These are phyloP conservation scores for Hyaena hyaena DNA, from an alignment of 2,113 vertebrate species.

Conservation along the genomic window DNA sequence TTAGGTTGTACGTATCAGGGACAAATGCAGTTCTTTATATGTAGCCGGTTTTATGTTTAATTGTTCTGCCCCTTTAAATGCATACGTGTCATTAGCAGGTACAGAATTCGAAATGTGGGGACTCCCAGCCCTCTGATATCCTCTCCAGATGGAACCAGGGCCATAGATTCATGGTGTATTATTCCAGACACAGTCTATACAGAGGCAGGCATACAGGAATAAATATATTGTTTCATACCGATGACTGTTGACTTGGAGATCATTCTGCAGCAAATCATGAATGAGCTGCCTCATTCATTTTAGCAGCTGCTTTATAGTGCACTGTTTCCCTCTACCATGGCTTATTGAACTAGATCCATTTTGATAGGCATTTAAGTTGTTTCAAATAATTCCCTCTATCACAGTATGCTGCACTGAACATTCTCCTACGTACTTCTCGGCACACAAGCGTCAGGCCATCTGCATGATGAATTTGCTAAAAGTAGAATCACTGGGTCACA, in stretches of 20 bases:
- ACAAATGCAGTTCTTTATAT: neutral
- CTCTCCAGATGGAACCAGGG: neutral
- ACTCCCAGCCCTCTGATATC: neutral
- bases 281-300: neutral
- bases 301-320: neutral
- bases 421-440: neutral
- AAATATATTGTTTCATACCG: neutral
- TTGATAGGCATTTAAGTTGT: conserved; percentile 4
- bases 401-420: neutral
- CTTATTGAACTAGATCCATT: neutral
- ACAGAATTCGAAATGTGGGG: neutral
- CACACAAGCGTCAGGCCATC: neutral
- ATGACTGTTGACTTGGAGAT: neutral
- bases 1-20: neutral
- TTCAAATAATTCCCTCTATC: neutral
- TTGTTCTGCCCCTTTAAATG: neutral
- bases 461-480: neutral
- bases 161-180: neutral
- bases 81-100: neutral
- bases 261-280: neutral
- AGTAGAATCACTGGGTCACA: neutral
- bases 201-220: rapidly evolving
- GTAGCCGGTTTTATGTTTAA: neutral
- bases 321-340: neutral
- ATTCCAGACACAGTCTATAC: too few species aligned